Percentiles rank a stretch among this genome's conserved stretches.
Evolutionary conservation across 2,113 vertebrate genomes (phyloP).

Genomic region (Phylloscopus trochiloides): DNA sequence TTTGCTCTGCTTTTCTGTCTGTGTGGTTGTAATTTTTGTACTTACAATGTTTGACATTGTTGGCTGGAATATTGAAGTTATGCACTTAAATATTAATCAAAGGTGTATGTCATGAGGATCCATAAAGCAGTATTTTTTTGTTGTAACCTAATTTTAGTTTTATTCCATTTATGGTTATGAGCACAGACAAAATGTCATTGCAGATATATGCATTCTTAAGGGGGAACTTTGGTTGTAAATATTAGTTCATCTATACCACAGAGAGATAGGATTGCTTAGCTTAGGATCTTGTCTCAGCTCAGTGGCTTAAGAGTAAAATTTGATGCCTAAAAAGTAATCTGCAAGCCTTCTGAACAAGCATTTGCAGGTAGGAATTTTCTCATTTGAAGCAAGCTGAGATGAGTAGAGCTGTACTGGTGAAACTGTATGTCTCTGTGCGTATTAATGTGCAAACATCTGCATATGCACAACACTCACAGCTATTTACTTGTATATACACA

Average conservation of each 20-base stretch:
- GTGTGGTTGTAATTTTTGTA: neutral
- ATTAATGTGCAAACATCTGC: neutral
- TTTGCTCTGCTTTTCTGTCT: neutral
- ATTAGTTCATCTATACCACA: neutral
- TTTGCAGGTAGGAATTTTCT: neutral
- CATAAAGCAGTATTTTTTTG: neutral
- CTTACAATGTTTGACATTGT: neutral
- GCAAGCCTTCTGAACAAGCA: neutral
- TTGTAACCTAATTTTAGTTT: neutral
- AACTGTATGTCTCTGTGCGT: accelerated
- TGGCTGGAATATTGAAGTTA: neutral
- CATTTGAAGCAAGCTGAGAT: neutral
- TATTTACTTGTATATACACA: neutral
- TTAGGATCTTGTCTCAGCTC: neutral
- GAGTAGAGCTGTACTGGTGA: neutral
- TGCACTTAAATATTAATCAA: neutral
- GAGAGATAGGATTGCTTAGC: neutral
- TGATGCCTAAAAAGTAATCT: neutral
- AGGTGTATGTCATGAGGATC: neutral
- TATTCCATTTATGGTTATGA: neutral
- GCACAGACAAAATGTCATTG: neutral
- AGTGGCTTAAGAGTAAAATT: neutral
- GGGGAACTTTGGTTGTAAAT: neutral
- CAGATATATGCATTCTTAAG: neutral
- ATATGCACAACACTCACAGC: neutral